These are phyloP conservation scores for Plutomurus gul DNA, from an alignment of 1,140 invertebrate genomes.

Conservation along the genomic window DNA sequence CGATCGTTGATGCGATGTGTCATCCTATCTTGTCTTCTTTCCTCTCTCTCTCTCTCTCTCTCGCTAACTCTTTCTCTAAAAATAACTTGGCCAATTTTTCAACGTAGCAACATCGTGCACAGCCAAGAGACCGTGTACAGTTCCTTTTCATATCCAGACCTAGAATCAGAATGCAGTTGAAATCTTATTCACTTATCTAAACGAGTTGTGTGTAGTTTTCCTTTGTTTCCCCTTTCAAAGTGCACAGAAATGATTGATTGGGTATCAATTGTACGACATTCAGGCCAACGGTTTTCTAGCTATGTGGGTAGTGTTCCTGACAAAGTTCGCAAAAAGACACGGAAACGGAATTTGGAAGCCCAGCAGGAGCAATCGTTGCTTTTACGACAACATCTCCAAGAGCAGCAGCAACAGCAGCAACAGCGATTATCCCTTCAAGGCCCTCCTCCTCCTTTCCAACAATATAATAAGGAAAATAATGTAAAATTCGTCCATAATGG, in stretches of 20 bases:
- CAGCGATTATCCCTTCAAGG: background rate
- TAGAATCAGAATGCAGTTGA: too few relatives aligned
- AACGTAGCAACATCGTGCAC: background rate
- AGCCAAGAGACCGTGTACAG: slow-evolving; percentile 18
- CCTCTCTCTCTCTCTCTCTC: background rate
- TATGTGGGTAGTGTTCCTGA: slow-evolving; percentile 66
- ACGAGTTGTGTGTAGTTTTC: too few relatives aligned
- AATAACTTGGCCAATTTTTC: slow-evolving; percentile 13
- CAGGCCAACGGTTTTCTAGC: slow-evolving; percentile 71
- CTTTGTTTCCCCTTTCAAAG: too few relatives aligned
- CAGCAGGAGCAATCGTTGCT: background rate
- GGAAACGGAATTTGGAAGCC: slow-evolving; percentile 52
- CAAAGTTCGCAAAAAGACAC: slow-evolving; percentile 65
- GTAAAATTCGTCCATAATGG: background rate
- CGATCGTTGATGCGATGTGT: background rate
- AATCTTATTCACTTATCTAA: too few relatives aligned
- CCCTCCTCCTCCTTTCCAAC: background rate
- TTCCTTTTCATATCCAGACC: background rate
- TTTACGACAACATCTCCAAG: background rate
- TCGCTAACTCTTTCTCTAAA: background rate
- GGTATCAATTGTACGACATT: slow-evolving; percentile 76
- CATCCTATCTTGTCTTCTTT: background rate
- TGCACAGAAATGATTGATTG: slow-evolving; percentile 79
- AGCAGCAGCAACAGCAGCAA: slow-evolving; percentile 9
- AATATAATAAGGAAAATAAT: background rate